Evolutionary conservation across 1,140 invertebrate genomes (phyloP), one percentile per base, ranked within the genome.

Genomic region (Trichonephila clavipes): DNA sequence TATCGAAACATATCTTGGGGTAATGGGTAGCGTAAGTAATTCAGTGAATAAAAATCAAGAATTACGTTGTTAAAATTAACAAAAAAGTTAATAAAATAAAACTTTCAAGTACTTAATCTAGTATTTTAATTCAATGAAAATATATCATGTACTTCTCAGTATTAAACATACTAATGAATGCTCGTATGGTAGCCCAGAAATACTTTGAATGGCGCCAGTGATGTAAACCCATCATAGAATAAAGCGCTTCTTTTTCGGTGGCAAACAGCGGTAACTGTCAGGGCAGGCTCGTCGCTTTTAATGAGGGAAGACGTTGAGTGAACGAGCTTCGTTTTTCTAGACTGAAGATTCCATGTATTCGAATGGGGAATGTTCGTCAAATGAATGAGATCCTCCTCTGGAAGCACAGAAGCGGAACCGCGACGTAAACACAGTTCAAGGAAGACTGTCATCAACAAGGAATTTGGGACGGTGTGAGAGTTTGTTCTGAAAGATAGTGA

Each of bases 391-490:
- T 5, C 18, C 34, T 44, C 87, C 64, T 66, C 64, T 69, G 8
- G 19, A 72, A 28, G 18, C 40, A 69, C 87, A 58, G 87, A n/a
- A 88, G 87, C 87, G 87, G 62, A 88, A 88, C 87, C 34, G 87
- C n/a, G 87, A 51, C 19, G 59, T 69, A 88, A 88, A 88, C 87
- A 88, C 62, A 12, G 12, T 24, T 21, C 21, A 61, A 62, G 58
- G 3, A 2, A 16, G 58, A 34, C 85, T 62, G 85, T 61, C 58
- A 87, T 61, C 85, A 61, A 59, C 10, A 8, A 51, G 82, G 82
- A 85, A 58, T 85, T 85, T 85, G 19, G 44, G 44, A 51, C 44
- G 82, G 2, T 34, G 82, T 16, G n/a, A 24, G n/a, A 21, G 64
- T 24, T 69, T 24, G 21, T 69, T n/a, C 12, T 8, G 64, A 24